phyloP scores from a whole-genome alignment of 2,113 vertebrate genomes.

The Trogon surrucura region DNA sequence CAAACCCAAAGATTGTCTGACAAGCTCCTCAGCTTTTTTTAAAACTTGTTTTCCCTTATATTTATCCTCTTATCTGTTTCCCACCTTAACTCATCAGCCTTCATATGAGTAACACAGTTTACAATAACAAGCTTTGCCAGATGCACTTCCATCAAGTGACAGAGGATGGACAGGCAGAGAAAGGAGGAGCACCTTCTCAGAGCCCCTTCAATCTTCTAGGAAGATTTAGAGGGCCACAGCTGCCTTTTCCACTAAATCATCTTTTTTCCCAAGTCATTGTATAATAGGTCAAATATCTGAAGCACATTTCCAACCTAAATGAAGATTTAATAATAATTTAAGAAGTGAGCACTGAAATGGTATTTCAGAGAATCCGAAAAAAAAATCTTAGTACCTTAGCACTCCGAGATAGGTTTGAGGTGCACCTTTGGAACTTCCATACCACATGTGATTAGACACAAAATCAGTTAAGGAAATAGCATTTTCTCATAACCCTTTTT shows the following conservation, averaged over 20 bases:
- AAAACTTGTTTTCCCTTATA: not conserved
- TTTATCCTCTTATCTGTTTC: not conserved
- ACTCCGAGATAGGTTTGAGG: not conserved
- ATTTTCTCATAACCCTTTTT: not conserved
- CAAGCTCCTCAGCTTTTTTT: not conserved
- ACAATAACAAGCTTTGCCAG: not conserved
- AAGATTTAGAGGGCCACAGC: not conserved
- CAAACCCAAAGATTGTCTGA: not conserved
- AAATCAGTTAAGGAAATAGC: not conserved
- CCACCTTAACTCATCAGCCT: not conserved
- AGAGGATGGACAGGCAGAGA: not conserved
- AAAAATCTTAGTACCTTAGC: not conserved
- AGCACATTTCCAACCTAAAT: not conserved
- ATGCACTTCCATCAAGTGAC: fast-evolving
- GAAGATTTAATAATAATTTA: not conserved
- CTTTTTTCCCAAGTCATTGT: not conserved
- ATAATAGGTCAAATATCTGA: not conserved
- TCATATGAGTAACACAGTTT: not conserved
- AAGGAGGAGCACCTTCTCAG: not conserved
- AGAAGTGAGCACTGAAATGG: not conserved
- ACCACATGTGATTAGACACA: not conserved
- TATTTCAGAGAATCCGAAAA: not conserved
- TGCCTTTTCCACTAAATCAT: not conserved
- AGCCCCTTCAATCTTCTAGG: not conserved
- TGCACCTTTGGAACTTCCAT: not conserved